These are phyloP conservation scores for Sarcophaga subvicina DNA, from an alignment of 2,888 invertebrate species.

Conservation along the genomic window DNA sequence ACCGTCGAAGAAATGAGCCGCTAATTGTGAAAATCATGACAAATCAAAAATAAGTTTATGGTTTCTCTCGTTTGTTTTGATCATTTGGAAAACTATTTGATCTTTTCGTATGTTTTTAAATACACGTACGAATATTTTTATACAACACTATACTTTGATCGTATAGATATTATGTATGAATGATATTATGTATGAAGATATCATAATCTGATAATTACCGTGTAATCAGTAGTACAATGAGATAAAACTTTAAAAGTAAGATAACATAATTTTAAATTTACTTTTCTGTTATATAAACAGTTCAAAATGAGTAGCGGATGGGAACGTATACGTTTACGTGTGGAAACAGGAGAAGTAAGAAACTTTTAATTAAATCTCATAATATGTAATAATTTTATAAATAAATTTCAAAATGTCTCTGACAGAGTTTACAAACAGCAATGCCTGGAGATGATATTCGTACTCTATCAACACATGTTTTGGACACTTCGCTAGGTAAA, in stretches of 20 bases:
- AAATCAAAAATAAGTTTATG: too few relatives aligned
- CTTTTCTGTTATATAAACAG: slow-evolving; percentile 45
- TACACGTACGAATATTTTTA: too few relatives aligned
- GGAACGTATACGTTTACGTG: slow-evolving; percentile 73
- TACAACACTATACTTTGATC: too few relatives aligned
- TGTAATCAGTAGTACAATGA: slow-evolving; percentile 17
- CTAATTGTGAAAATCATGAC: too few relatives aligned
- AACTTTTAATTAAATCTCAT: too few relatives aligned
- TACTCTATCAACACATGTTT: slow-evolving; percentile 88
- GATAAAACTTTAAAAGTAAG: slow-evolving; percentile 10
- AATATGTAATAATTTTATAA: too few relatives aligned
- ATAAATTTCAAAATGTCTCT: not conserved
- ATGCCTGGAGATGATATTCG: slow-evolving; percentile 78
- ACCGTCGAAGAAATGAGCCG: too few relatives aligned
- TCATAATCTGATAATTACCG: not conserved
- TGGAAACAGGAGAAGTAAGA: slow-evolving; percentile 73
- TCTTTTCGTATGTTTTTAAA: too few relatives aligned
- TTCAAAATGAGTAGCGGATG: slow-evolving; percentile 73
- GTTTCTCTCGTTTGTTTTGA: too few relatives aligned
- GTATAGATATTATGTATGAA: not conserved
- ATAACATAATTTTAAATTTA: slow-evolving; percentile 8
- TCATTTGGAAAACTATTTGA: too few relatives aligned
- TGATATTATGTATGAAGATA: not conserved
- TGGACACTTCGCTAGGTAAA: slow-evolving; percentile 87
- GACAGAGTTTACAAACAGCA: slow-evolving; percentile 53